Evolutionary conservation across 2,888 invertebrate genomes (phyloP), one percentile per base, ranked within the genome.

Genomic region (Periphyllus acericola): DNA sequence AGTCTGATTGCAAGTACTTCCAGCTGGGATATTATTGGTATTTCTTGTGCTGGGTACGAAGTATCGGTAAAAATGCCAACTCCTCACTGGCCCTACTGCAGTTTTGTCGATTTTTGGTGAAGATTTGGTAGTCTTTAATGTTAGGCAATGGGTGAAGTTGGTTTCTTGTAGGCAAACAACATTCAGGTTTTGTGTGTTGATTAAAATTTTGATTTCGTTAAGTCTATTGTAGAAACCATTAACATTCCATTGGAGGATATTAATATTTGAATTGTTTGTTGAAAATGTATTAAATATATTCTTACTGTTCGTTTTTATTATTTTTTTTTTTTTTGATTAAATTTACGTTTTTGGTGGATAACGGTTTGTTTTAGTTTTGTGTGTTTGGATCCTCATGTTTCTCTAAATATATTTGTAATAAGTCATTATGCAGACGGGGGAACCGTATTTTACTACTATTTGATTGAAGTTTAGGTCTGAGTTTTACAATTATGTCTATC

Each of bases 121-220:
- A 74, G 17, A 19, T 4, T 74, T 74, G 74, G 8, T 74, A 74
- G 5, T 19, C 74, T 36, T 74, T 74, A 4, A 74, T 34, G 4
- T 21, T 6, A 4, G 34, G 21, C 21, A 14, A 6, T 36, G 32
- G 34, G 17, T 34, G 21, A 83, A 29, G 52, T 32, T 71, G 3
- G 83, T 72, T 72, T 83, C 83, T 52, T 83, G 74, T 34, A 83
- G 21, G 29, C 71, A 83, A 83, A 83, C 8, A 36, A 83, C 25
- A 4, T 29, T 17, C 0, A 68, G 72, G 9, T 25, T 40, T 36
- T 46, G 14, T 68, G 60, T 36, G 36, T 83, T 83, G 21, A 83
- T 72, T 72, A 83, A 9, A 8, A 36, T n/a, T 36, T 83, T 34
- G 9, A 83, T 29, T 71, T 83, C 72, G 40, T 83, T 1, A 17